These are phyloP conservation scores for Calidris pygmaea DNA, from an alignment of 2,113 vertebrate species.

Conservation along the genomic window DNA sequence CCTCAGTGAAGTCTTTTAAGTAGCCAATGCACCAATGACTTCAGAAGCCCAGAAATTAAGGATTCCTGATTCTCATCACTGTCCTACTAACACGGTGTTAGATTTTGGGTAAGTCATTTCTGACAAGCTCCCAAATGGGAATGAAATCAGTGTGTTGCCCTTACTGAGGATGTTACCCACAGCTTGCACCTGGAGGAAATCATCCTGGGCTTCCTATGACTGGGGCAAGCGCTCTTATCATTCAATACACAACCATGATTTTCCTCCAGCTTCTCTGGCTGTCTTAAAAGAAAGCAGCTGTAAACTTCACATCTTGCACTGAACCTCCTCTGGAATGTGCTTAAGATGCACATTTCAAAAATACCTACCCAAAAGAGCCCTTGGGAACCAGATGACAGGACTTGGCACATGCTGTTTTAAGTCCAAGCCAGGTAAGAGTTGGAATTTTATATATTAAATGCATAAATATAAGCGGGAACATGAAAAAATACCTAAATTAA, in stretches of 20 bases:
- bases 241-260: neutral
- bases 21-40: neutral
- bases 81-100: neutral
- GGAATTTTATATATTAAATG: neutral
- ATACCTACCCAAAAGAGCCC: neutral
- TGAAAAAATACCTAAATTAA: neutral
- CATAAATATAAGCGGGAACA: neutral
- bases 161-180: neutral
- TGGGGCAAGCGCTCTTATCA: neutral
- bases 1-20: neutral
- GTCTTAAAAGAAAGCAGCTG: neutral
- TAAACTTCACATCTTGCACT: neutral
- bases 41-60: neutral
- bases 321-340: neutral
- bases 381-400: neutral
- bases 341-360: slow-evolving; percentile 6
- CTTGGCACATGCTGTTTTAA: neutral
- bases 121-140: neutral
- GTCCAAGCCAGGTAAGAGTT: neutral
- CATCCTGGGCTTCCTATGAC: neutral
- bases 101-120: neutral
- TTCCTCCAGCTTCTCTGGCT: neutral
- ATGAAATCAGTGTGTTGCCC: neutral
- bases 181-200: neutral
- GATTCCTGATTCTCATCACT: neutral